Conservation (phyloP, 2,888 invertebrate genomes). For the Artemia sinica region DNA sequence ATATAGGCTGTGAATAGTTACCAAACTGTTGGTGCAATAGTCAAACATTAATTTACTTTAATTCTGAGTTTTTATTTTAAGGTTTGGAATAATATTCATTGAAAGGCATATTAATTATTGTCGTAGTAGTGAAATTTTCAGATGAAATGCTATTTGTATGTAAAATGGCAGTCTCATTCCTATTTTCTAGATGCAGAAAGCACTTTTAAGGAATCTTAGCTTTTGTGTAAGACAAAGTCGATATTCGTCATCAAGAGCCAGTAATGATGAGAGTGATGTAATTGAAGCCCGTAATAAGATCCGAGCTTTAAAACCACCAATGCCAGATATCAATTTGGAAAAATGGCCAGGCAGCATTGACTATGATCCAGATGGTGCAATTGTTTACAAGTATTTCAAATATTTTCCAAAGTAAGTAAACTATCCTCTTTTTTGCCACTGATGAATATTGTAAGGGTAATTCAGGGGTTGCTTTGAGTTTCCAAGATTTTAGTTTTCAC, state of each 20-base stretch:
- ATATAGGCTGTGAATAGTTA: too few species aligned
- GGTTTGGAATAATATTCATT: too few species aligned
- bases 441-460: too few species aligned
- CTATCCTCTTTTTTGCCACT: too few species aligned
- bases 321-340: constrained; percentile 7
- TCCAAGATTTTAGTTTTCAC: too few species aligned
- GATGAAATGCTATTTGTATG: too few species aligned
- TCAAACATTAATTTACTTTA: too few species aligned
- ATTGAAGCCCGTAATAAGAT: constrained; percentile 1
- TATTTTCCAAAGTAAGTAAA: constrained; percentile 8
- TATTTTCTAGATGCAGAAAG: background rate
- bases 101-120: too few species aligned
- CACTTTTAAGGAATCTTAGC: background rate
- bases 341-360: background rate
- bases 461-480: too few species aligned
- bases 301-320: constrained; percentile 6
- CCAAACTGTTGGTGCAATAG: too few species aligned
- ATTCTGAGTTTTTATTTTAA: too few species aligned
- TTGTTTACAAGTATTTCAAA: constrained; percentile 9
- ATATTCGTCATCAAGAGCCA: background rate
- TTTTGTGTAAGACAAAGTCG: background rate
- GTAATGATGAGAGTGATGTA: background rate
- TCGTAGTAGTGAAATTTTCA: too few species aligned
- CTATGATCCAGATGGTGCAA: constrained; percentile 4
- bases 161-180: background rate